These are phyloP conservation scores for Crotalus tigris DNA, from an alignment of 2,113 vertebrate genomes.

Conservation along the genomic window DNA sequence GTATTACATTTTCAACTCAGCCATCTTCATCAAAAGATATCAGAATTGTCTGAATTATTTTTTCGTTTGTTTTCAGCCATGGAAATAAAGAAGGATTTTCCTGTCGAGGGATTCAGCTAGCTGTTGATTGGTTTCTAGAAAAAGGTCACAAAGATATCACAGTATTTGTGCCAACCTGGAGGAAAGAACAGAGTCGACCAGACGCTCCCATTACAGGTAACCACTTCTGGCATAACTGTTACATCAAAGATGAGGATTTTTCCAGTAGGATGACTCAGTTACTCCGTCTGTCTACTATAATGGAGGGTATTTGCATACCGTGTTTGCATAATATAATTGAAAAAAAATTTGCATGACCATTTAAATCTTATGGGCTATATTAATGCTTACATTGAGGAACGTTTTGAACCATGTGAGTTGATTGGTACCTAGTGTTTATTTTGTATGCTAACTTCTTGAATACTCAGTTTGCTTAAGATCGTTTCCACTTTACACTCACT, in stretches of 20 bases:
- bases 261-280: neutral
- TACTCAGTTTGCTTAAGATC: neutral
- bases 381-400: neutral
- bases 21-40: neutral
- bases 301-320: neutral
- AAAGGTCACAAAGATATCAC: constrained; percentile 98
- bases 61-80: constrained; percentile 80
- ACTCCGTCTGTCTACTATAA: neutral
- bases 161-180: constrained; percentile 97
- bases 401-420: neutral
- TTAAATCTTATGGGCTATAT: neutral
- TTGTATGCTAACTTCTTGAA: neutral
- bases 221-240: neutral
- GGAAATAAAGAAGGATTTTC: constrained; percentile 99
- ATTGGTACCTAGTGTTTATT: neutral
- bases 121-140: constrained; percentile 96
- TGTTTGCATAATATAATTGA: neutral
- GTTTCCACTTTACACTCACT: neutral
- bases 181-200: constrained; percentile 96
- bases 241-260: neutral
- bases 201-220: constrained; percentile 96
- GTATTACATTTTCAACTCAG: neutral
- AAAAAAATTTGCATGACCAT: neutral
- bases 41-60: constrained; percentile 17
- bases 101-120: constrained; percentile 94